Base-by-base conservation (phyloP, 2,797 vertebrate genomes). In the Phyllotis vaccarum region DNA sequence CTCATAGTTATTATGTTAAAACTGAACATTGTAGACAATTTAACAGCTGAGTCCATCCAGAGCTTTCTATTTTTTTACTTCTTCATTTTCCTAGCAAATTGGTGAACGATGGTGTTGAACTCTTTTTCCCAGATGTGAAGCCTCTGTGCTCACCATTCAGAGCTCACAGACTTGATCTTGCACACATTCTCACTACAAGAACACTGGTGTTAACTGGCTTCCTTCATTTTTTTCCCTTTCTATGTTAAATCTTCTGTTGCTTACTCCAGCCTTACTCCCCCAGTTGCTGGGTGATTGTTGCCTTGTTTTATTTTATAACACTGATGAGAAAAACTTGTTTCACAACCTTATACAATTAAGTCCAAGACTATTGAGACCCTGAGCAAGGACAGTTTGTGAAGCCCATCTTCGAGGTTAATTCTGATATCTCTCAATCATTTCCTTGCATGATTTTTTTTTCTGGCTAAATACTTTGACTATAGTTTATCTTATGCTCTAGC, bases 1-100 rank as follows among this genome's bases (percentile, higher is more conserved):
- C 5, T 70, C 5, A 16, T 66, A 81, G 72, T 85, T 88, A 93
- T 43, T 92, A 92, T 97, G 46, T 75, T 52, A 10, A 90, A 86
- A 72, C 34, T 85, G n/a, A 14, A 43, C 29, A 64, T 60, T 80
- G 46, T 90, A 21, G 27, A 64, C 29, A 86, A 72, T 87, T 90
- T 22, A 62, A 12, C 19, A 90, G n/a, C 40, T 21, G 40, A 80
- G 21, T n/a, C 8, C n/a, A 86, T 76, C 49, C 17, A 89, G 31
- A 52, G 6, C 4, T 93, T 79, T 54, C 46, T 94, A 2, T 75
- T 11, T 76, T 37, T 54, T 94, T 14, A 49, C 52, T 9, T 90
- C 6, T 66, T 94, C 90, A 21, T 93, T 87, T 94, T 93, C 79
- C 72, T 58, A 68, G 66, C 7, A 43, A 79, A 52, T 64, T 91